Base-by-base conservation (phyloP, 2,113 vertebrate genomes). In the Trichomycterus rosablanca region DNA sequence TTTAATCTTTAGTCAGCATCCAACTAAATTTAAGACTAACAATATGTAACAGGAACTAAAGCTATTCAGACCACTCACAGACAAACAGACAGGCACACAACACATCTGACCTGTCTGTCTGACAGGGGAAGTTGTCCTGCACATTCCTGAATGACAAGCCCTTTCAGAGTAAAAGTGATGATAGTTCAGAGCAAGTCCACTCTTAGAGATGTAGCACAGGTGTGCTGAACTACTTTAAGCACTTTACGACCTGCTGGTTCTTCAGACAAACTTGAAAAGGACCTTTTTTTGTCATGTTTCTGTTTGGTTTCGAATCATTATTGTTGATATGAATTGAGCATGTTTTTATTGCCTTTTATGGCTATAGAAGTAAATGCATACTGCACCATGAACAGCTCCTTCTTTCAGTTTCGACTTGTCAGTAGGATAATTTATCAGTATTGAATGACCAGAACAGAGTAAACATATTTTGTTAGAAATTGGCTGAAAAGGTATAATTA, bases 61-160 rank as follows among this genome's bases (percentile, higher is more conserved):
- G 39, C 62, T 49, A 40, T 59, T 49, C 16, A 53, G 62, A 55
- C 56, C 68, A 60, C 68, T 64, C 67, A 65, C 61, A 65, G 26
- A 44, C 42, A 51, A 7, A 12, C 16, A 55, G 42, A 56, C 30
- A 46, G 42, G 46, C 7, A 12, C 22, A 12, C 4, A 45, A 26
- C 40, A 35, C 43, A 56, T 51, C 44, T 61, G 63, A 48, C 68
- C 40, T 56, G 35, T 61, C 50, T 15, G 14, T 56, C 56, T 64
- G 34, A 40, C 39, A 42, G 46, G 24, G 59, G 46, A 52, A 63
- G 15, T 45, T 52, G 20, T 40, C 45, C 18, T 67, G 9, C 56
- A 52, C 52, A 49, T 70, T 70, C 34, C 35, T 19, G 8, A 49
- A 19, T 56, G 56, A 59, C 32, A 44, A 65, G 20, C 43, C 37